Evolutionary conservation across 92 coral and sea anemone species (phyloP), one percentile per base, ranked within the genome.

Genomic region (Blastomussa wellsi): DNA sequence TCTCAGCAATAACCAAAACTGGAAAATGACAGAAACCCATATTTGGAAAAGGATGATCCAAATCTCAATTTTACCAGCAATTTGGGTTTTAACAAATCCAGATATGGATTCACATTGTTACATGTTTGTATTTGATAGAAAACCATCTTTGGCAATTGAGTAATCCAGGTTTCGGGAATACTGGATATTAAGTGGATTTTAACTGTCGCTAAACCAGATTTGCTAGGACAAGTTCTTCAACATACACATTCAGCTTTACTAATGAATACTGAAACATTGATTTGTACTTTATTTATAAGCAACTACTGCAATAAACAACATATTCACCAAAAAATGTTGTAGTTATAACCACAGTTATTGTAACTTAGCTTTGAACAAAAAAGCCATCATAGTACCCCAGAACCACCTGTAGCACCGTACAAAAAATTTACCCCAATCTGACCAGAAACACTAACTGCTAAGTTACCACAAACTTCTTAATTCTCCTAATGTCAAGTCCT

Each of bases 1-100:
- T 36, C 86, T 41, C 69, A 74, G 29, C 70, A 80, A 64, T 59
- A 76, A 76, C 62, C 80, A 76, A 76, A 76, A 76, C 80, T 39
- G 80, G 80, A 41, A 76, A 76, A 76, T 9, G 60, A 76, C 78
- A 82, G 68, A 82, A 82, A 69, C 36, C 78, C 78, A 82, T 70
- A 69, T 26, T 39, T 82, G 66, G 86, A 49, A 82, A 82, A 68
- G 33, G 85, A 69, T 70, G 28, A 68, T 49, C 80, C 80, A 76
- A 76, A 76, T 44, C 13, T 47, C 60, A 49, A 39, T 44, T 76
- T 42, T 44, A 28, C 39, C 68, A 82, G 69, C 68, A 82, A 82
- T 70, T 82, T 82, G 86, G 86, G 41, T 82, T 82, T 69, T 67
- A 29, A 82, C 86, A 69, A 80, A 62, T 64, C 84, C 72, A 80